phyloP scores from a whole-genome alignment of 2,888 invertebrate species.

The Chromoteleia sp. region DNA sequence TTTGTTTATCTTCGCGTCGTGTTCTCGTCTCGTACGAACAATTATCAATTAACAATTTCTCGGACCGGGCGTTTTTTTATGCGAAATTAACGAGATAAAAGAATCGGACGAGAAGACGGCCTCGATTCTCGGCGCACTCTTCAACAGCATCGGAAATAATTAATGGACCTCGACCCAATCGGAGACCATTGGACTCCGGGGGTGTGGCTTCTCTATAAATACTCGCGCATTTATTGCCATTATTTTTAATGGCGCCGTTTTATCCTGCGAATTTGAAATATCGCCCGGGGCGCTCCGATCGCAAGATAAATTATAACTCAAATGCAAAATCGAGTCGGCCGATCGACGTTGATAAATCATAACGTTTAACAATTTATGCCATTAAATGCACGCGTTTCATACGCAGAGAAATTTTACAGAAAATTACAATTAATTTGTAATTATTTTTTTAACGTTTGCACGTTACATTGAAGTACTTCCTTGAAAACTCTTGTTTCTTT shows the following conservation, averaged over 20 bases:
- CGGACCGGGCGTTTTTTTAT: background rate
- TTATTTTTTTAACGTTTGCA: too few relatives aligned
- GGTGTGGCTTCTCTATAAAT: constrained; percentile 77
- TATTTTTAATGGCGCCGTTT: constrained; percentile 74
- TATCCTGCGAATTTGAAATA: constrained; percentile 63
- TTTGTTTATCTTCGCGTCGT: background rate
- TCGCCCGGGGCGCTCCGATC: constrained; percentile 40
- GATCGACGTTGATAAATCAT: constrained; percentile 55
- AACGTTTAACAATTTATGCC: constrained; percentile 34
- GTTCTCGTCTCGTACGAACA: constrained; percentile 2
- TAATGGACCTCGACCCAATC: constrained; percentile 78
- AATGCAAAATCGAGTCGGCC: constrained; percentile 37
- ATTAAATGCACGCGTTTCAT: background rate
- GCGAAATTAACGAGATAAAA: background rate
- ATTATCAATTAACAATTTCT: constrained; percentile 49
- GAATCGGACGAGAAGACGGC: constrained; percentile 59
- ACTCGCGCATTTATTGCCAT: constrained; percentile 74
- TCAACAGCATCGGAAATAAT: constrained; percentile 76
- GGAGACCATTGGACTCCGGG: constrained; percentile 71
- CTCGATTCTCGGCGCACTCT: constrained; percentile 64
- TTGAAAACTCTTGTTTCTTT: too few relatives aligned
- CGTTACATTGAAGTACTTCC: too few relatives aligned
- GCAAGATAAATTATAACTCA: constrained; percentile 52
- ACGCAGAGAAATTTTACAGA: background rate
- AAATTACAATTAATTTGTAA: background rate